Conservation (phyloP, 1,140 invertebrate species). For the Adelges cooleyi region DNA sequence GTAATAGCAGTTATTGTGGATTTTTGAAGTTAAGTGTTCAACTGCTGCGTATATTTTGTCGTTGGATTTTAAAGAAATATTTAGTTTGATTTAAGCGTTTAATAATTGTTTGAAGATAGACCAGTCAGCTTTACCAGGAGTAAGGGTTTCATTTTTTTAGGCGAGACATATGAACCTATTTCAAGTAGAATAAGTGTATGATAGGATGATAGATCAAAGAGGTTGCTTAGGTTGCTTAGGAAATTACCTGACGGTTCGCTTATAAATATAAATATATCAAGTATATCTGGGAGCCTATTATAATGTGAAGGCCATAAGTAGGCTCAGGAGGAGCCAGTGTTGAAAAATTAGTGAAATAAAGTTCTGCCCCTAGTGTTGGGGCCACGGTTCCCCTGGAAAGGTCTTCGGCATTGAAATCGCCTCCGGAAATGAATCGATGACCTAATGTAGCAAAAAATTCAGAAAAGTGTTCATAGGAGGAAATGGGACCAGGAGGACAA, state of each 20-base stretch:
- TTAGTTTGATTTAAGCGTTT: not conserved
- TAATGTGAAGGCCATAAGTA: not conserved
- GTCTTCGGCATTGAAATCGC: no score
- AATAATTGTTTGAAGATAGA: not conserved
- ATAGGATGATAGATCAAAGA: not conserved
- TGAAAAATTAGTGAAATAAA: not conserved
- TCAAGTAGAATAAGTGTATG: not conserved
- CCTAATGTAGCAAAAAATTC: not conserved
- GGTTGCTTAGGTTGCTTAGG: not conserved
- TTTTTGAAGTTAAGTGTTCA: conserved; percentile 1
- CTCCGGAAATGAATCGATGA: no score
- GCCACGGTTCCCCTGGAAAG: not conserved
- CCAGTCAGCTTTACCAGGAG: not conserved
- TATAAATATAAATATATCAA: not conserved
- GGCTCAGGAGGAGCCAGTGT: not conserved
- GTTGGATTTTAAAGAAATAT: conserved; percentile 4
- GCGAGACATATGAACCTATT: not conserved
- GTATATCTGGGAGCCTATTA: not conserved
- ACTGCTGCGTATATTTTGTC: not conserved
- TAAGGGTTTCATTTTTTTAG: not conserved
- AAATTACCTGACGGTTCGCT: not conserved
- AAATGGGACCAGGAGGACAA: not conserved
- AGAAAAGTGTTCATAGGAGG: not conserved
- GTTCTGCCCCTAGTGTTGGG: not conserved
- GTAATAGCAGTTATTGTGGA: not conserved